These are phyloP conservation scores for Saturnia japonica DNA, from an alignment of 2,888 invertebrate genomes.

Conservation along the genomic window DNA sequence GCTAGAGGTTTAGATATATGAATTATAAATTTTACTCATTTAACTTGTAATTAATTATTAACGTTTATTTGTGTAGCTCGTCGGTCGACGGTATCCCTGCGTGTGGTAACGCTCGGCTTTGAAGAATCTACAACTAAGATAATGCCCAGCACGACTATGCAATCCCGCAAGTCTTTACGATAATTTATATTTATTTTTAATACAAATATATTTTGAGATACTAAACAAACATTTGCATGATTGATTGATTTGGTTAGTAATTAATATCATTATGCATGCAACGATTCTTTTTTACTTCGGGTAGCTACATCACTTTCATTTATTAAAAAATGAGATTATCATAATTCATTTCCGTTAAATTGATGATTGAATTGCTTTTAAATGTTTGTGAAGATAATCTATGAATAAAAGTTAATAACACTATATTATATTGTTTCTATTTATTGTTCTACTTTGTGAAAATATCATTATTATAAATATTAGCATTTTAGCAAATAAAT, in stretches of 20 bases:
- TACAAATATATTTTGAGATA: conserved; percentile 12
- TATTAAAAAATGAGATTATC: neutral
- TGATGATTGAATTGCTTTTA: too few relatives aligned
- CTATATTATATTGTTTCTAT: neutral
- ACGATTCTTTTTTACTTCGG: neutral
- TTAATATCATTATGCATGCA: neutral
- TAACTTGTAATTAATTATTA: neutral
- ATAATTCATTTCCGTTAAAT: neutral
- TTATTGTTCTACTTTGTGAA: neutral
- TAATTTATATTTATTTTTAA: neutral
- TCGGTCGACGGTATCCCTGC: conserved; percentile 67
- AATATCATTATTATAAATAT: neutral
- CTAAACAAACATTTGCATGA: neutral
- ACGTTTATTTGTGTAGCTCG: conserved; percentile 45
- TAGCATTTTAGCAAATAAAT: too few relatives aligned
- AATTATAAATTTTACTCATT: neutral
- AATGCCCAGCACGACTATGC: conserved; percentile 24
- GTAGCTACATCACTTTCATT: neutral
- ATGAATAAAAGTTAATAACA: neutral
- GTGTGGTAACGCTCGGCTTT: conserved; percentile 65
- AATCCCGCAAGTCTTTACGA: conserved; percentile 36
- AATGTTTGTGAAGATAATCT: neutral
- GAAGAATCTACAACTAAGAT: conserved; percentile 40
- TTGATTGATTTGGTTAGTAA: neutral
- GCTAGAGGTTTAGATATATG: too few relatives aligned